Conservation (phyloP, 2,888 invertebrate genomes). For the Drosophila mercatorum region DNA sequence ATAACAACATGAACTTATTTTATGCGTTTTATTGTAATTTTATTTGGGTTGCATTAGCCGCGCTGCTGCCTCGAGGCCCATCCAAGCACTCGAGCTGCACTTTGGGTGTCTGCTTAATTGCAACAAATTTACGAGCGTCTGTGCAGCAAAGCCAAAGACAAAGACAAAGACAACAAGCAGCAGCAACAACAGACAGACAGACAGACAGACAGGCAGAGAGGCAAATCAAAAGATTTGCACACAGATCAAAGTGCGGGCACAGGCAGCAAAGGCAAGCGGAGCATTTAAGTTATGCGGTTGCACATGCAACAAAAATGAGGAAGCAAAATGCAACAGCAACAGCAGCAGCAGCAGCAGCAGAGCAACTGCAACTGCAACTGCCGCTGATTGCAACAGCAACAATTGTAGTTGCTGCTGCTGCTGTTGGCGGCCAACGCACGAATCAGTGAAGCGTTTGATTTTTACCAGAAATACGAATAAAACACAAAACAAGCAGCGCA, state of each 20-base stretch:
- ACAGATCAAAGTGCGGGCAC: slow-evolving; percentile 48
- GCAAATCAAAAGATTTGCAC: slow-evolving; percentile 31
- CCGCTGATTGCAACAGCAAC: slow-evolving; percentile 26
- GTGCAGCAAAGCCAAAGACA: slow-evolving; percentile 26
- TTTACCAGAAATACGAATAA: slow-evolving; percentile 55
- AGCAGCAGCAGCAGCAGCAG: no score
- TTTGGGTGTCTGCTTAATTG: slow-evolving; percentile 44
- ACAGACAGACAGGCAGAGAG: background rate
- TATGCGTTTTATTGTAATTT: background rate
- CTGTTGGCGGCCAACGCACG: slow-evolving; percentile 48
- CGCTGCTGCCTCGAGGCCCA: background rate
- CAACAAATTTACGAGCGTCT: slow-evolving; percentile 52
- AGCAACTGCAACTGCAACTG: background rate
- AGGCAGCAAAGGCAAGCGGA: slow-evolving; percentile 26
- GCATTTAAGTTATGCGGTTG: slow-evolving; percentile 64
- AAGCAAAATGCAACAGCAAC: slow-evolving; percentile 52
- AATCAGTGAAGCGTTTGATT: slow-evolving; percentile 73
- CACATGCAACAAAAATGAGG: slow-evolving; percentile 76
- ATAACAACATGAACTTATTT: background rate
- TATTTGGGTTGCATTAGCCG: background rate
- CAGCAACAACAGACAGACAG: background rate
- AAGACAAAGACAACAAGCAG: background rate
- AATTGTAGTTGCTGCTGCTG: slow-evolving; percentile 21
- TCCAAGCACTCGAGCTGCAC: slow-evolving; percentile 37
- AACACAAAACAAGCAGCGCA: slow-evolving; percentile 33